A percentile compares a stretch with the other conserved stretches of the same genome.
Evolutionary conservation across 2,888 invertebrate genomes (phyloP).

Genomic region (Flexamia atlantica): DNA sequence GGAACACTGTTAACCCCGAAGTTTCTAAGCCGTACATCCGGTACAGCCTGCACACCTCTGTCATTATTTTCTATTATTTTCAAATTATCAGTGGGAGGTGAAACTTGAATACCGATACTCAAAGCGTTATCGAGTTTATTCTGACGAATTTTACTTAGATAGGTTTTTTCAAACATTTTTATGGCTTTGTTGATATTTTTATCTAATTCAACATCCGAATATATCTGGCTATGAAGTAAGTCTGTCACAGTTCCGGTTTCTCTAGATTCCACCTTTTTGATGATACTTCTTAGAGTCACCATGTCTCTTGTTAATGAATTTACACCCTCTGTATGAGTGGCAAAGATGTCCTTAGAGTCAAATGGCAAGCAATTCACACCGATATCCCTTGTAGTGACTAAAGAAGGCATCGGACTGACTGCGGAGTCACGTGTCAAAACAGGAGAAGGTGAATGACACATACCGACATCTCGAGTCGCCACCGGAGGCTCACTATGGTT

Average conservation of each 20-base stretch:
- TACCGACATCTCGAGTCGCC: constrained; percentile 19
- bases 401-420: constrained; percentile 18
- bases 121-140: constrained; percentile 39
- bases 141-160: constrained; percentile 41
- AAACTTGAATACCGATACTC: constrained; percentile 60
- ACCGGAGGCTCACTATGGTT: constrained; percentile 53
- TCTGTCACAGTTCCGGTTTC: constrained; percentile 71
- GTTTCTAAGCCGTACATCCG: constrained; percentile 69
- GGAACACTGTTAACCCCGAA: constrained; percentile 74
- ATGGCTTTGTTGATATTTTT: constrained; percentile 72
- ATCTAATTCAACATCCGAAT: constrained; percentile 70
- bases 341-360: not conserved
- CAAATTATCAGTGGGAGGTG: constrained; percentile 26
- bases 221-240: constrained; percentile 73
- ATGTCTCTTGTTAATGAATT: constrained; percentile 48
- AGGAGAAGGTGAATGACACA: constrained; percentile 11
- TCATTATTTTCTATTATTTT: constrained; percentile 64
- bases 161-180: constrained; percentile 65
- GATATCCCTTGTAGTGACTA: constrained; percentile 3
- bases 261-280: constrained; percentile 72
- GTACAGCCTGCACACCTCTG: constrained; percentile 71
- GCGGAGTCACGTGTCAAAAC: not conserved
- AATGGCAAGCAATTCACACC: not conserved
- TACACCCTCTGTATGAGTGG: constrained; percentile 5
- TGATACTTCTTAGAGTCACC: constrained; percentile 74